Evolutionary conservation across 2,888 invertebrate species (phyloP).

Genomic region (Sinotaia quadrata): DNA sequence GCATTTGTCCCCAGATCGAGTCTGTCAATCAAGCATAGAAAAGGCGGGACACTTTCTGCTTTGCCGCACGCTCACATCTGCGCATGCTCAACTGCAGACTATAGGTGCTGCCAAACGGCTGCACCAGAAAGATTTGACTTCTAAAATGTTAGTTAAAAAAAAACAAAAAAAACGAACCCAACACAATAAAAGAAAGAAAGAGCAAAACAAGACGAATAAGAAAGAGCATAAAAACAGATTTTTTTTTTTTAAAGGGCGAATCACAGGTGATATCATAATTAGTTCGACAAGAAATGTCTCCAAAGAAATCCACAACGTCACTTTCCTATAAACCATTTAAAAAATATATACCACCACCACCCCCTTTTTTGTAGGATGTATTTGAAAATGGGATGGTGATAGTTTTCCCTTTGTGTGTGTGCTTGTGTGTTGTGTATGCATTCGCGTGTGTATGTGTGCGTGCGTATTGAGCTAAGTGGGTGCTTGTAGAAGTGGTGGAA

Average conservation of each 20-base stretch:
- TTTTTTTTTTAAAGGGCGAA: not conserved
- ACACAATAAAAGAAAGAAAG: no score
- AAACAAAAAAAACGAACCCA: no score
- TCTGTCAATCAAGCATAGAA: not conserved
- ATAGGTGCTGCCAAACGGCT: no score
- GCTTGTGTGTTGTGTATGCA: no score
- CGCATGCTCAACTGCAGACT: conserved; percentile 3
- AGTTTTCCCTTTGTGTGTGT: no score
- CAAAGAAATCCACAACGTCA: not conserved
- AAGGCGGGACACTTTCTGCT: not conserved
- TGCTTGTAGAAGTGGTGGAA: not conserved
- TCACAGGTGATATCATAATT: not conserved
- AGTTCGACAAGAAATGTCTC: not conserved
- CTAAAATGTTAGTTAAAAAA: no score
- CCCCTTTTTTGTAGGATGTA: no score
- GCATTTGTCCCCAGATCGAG: not conserved
- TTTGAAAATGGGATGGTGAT: no score
- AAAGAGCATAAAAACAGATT: not conserved
- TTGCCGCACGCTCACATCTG: conserved; percentile 1
- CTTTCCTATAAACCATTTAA: not conserved
- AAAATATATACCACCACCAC: not conserved
- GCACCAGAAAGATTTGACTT: no score
- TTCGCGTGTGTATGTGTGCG: no score
- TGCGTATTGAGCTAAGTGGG: no score
- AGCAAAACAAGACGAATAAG: not conserved